A percentile compares a stretch with the other conserved stretches of the same genome.
These are phyloP conservation scores for Trichogramma dendrolimi DNA, from an alignment of 2,888 invertebrate genomes.

Conservation along the genomic window DNA sequence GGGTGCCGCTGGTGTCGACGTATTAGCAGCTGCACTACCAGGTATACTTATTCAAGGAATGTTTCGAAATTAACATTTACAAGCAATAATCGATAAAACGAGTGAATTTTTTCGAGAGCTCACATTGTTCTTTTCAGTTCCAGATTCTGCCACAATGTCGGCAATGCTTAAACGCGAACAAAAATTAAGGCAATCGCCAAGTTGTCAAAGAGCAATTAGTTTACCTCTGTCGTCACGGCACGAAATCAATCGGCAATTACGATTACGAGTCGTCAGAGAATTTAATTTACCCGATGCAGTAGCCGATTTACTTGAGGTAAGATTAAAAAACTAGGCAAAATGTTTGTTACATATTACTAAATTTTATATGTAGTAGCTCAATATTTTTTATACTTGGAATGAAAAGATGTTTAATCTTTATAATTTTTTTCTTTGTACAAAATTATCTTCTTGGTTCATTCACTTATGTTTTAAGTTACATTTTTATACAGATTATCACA, in stretches of 20 bases:
- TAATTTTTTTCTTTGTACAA: too few relatives aligned
- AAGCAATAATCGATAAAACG: not conserved
- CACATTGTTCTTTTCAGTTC: constrained; percentile 54
- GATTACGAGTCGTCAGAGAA: constrained; percentile 87
- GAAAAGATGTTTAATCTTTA: too few relatives aligned
- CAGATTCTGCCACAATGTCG: constrained; percentile 70
- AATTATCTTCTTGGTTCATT: too few relatives aligned
- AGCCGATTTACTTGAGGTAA: constrained; percentile 68
- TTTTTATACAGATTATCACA: too few relatives aligned
- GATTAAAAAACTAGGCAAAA: constrained; percentile 11
- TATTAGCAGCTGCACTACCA: constrained; percentile 64
- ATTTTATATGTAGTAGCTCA: too few relatives aligned
- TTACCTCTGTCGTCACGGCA: constrained; percentile 72
- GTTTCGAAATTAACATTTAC: not conserved
- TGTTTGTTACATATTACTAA: too few relatives aligned
- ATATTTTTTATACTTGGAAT: too few relatives aligned
- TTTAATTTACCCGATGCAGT: constrained; percentile 89
- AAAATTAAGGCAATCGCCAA: constrained; percentile 74
- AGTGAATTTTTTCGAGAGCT: not conserved
- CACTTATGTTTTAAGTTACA: too few relatives aligned
- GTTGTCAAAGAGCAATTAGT: constrained; percentile 74
- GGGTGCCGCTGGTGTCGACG: constrained; percentile 60
- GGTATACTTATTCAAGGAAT: constrained; percentile 38
- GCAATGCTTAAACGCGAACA: constrained; percentile 82
- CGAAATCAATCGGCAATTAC: constrained; percentile 69